Evolutionary conservation across 2,797 vertebrate species (phyloP).

Genomic region (Leuciscus waleckii): DNA sequence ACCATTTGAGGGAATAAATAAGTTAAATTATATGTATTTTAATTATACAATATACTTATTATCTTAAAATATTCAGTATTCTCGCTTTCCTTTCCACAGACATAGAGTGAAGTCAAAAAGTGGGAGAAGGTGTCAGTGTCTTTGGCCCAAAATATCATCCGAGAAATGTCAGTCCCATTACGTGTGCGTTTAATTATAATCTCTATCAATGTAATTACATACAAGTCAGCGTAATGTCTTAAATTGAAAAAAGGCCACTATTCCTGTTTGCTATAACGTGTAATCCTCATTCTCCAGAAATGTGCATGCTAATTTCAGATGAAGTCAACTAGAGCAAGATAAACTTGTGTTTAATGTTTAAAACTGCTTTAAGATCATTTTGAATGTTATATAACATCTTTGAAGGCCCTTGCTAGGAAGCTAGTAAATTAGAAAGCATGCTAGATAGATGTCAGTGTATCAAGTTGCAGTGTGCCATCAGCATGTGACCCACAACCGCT

Average conservation of each 20-base stretch:
- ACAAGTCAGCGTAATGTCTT: not conserved
- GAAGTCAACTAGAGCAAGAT: not conserved
- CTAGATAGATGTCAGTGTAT: not conserved
- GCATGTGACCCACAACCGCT: not conserved
- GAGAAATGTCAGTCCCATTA: not conserved
- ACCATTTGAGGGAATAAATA: not conserved
- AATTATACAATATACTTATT: not conserved
- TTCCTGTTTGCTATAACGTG: slow-evolving; percentile 12
- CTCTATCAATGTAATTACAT: slow-evolving; percentile 1
- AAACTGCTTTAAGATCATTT: not conserved
- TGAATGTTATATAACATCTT: not conserved
- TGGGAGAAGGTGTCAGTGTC: not conserved
- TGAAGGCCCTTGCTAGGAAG: not conserved
- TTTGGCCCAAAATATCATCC: not conserved
- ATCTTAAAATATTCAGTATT: not conserved
- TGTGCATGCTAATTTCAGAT: not conserved
- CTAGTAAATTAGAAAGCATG: too few species aligned
- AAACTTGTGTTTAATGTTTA: not conserved
- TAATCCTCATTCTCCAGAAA: slow-evolving; percentile 6
- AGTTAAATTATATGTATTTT: not conserved
- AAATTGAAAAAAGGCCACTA: slow-evolving; percentile 1
- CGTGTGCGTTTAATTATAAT: slow-evolving; percentile 26
- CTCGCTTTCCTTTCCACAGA: not conserved
- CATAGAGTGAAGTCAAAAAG: not conserved
- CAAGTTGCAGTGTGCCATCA: not conserved